A percentile compares a stretch with the other conserved stretches of the same genome.
These are phyloP conservation scores for Varanus komodoensis DNA, from an alignment of 2,113 vertebrate genomes.

Conservation along the genomic window DNA sequence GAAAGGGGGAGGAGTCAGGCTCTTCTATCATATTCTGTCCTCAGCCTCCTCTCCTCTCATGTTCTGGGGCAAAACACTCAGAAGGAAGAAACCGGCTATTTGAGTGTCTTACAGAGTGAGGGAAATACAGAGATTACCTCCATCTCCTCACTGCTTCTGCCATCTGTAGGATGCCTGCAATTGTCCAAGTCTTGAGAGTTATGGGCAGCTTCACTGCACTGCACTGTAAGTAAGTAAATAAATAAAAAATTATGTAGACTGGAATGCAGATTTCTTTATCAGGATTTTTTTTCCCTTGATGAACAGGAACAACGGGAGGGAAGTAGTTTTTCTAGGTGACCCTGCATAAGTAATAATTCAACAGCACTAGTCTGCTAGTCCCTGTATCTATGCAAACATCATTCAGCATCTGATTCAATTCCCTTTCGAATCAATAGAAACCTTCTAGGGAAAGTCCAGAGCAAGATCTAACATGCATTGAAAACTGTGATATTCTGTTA, in stretches of 20 bases:
- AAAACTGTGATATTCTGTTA: conserved; percentile 29
- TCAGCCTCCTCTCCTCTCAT: no score
- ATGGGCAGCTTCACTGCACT: no score
- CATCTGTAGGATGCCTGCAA: no score
- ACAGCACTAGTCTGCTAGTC: neutral
- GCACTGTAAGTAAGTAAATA: neutral
- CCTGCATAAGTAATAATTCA: neutral
- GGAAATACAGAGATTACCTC: no score
- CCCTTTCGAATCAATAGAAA: conserved; percentile 4
- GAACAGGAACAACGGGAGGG: neutral
- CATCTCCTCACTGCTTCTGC: no score
- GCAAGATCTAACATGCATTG: neutral
- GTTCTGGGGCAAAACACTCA: no score
- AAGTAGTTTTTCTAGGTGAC: neutral
- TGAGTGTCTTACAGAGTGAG: no score
- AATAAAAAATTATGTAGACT: neutral
- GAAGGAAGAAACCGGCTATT: no score
- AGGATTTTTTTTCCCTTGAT: neutral
- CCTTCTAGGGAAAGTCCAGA: neutral
- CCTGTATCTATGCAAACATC: neutral
- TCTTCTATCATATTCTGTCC: no score
- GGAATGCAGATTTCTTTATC: neutral
- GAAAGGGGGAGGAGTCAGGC: no score
- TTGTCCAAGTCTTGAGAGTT: no score
- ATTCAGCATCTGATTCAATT: conserved; percentile 16